Conservation (phyloP, 2,888 invertebrate genomes). For the Epinotia brunnichana region DNA sequence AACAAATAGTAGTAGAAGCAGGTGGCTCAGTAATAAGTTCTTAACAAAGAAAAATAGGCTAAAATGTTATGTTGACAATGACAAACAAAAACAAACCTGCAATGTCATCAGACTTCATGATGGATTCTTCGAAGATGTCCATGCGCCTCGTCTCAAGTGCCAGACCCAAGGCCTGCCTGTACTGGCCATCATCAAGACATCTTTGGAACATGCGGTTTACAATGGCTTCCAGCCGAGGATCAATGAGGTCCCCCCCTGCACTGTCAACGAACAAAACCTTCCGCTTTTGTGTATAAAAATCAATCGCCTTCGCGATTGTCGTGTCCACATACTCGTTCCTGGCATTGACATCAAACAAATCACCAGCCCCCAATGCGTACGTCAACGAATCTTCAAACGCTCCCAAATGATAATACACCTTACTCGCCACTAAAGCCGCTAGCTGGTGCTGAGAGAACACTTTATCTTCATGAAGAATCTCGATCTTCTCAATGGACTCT, state of each 20-base stretch:
- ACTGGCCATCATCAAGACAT: slow-evolving; percentile 97
- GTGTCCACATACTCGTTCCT: slow-evolving; percentile 98
- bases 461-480: slow-evolving; percentile 97
- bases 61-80: slow-evolving; percentile 8
- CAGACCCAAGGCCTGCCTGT: slow-evolving; percentile 97
- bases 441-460: slow-evolving; percentile 93
- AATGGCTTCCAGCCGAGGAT: slow-evolving; percentile 93
- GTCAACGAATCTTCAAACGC: slow-evolving; percentile 98
- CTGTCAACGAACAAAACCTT: slow-evolving; percentile 89
- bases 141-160: slow-evolving; percentile 98
- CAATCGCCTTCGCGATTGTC: slow-evolving; percentile 98
- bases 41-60: not conserved
- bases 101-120: slow-evolving; percentile 95
- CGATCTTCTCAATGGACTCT: slow-evolving; percentile 98
- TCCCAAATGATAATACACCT: slow-evolving; percentile 98
- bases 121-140: slow-evolving; percentile 97
- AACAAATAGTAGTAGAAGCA: not conserved
- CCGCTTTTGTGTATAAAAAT: slow-evolving; percentile 96
- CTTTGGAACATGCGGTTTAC: slow-evolving; percentile 99
- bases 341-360: slow-evolving; percentile 96
- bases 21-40: not conserved
- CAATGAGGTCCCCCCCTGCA: slow-evolving; percentile 86
- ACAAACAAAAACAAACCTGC: slow-evolving; percentile 71
- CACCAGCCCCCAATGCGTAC: slow-evolving; percentile 98
- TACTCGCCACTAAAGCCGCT: slow-evolving; percentile 98